Evolutionary conservation across 2,113 vertebrate genomes (phyloP).

Genomic region (Procavia capensis): DNA sequence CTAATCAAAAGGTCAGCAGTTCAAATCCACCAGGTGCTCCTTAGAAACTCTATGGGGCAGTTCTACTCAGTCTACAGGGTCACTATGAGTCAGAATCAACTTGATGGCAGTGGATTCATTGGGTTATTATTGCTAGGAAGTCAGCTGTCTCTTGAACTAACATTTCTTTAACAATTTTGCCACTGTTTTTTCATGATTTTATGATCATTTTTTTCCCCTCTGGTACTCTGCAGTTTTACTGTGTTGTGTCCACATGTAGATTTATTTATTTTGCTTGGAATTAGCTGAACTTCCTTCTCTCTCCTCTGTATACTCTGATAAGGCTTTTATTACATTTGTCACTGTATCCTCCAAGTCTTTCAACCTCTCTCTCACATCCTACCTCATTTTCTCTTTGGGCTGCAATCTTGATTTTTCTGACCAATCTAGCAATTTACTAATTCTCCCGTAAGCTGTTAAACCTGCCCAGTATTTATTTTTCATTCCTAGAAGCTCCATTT

Average conservation of each 20-base stretch:
- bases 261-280: not conserved
- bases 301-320: not conserved
- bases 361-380: not conserved
- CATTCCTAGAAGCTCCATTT: conserved; percentile 32
- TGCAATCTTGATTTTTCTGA: conserved; percentile 7
- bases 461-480: not conserved
- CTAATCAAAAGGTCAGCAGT: no score
- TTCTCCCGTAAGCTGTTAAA: conserved; percentile 28
- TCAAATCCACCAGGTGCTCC: no score
- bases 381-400: not conserved
- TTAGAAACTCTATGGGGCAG: no score
- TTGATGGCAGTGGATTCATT: no score
- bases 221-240: not conserved
- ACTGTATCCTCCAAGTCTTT: not conserved
- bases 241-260: not conserved
- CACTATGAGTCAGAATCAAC: no score
- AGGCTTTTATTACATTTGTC: conserved; percentile 16
- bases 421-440: not conserved
- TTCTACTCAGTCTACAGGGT: no score
- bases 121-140: not conserved
- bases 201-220: no score
- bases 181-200: not conserved
- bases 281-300: not conserved
- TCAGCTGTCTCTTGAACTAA: not conserved
- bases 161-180: not conserved